A percentile compares a stretch with the other conserved stretches of the same genome.
These are phyloP conservation scores for Leptinotarsa defecta DNA, from an alignment of 1,140 invertebrate species.

Conservation along the genomic window DNA sequence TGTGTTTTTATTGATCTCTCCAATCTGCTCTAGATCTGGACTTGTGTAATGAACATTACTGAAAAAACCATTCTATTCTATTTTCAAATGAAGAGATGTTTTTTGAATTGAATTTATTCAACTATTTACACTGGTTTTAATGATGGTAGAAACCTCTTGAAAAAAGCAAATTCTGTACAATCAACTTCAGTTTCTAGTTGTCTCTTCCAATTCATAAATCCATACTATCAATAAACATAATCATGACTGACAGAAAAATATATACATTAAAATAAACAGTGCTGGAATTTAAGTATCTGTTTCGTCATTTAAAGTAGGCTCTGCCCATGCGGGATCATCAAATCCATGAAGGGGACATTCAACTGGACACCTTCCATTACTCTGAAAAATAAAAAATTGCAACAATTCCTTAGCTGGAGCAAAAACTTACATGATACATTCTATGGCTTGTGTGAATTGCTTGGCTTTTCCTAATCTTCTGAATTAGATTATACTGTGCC, in stretches of 20 bases:
- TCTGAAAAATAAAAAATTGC: constrained; percentile 36
- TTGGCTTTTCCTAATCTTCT: constrained; percentile 42
- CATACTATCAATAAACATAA: too few species aligned
- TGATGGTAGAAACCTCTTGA: too few species aligned
- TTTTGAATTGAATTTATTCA: too few species aligned
- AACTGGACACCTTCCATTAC: constrained; percentile 44
- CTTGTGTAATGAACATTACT: too few species aligned
- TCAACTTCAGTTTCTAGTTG: too few species aligned
- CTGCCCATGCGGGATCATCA: constrained; percentile 32
- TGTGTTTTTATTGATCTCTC: too few species aligned
- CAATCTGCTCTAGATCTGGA: too few species aligned
- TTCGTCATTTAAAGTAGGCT: background rate
- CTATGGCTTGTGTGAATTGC: constrained; percentile 40
- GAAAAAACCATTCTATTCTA: too few species aligned
- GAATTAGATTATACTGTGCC: constrained; percentile 45
- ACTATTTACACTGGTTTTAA: too few species aligned
- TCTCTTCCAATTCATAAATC: too few species aligned
- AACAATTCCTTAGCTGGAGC: background rate
- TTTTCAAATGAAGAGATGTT: too few species aligned
- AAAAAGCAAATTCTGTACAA: too few species aligned
- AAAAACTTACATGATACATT: constrained; percentile 42
- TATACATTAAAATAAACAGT: constrained; percentile 7
- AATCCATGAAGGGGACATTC: constrained; percentile 45
- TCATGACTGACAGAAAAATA: background rate
- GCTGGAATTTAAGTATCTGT: background rate